Percentiles rank a stretch among this genome's conserved stretches.
These are phyloP conservation scores for Orthosia gracilis DNA, from an alignment of 2,888 invertebrate species.

Conservation along the genomic window DNA sequence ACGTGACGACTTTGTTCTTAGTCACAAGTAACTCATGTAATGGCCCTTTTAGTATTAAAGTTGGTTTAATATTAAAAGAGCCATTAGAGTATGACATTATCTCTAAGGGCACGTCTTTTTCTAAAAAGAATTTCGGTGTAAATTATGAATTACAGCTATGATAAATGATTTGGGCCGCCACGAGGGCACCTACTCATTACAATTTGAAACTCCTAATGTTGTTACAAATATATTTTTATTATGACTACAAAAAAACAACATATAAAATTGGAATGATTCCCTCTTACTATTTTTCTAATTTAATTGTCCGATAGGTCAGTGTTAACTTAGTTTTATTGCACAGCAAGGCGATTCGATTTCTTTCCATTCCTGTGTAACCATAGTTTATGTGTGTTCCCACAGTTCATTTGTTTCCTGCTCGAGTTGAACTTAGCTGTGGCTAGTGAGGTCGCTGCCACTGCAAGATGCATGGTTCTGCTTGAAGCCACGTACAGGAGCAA, in stretches of 20 bases:
- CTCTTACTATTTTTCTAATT: conserved; percentile 1
- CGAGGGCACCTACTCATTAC: too few relatives aligned
- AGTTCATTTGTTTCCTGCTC: conserved; percentile 29
- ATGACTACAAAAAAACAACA: not conserved
- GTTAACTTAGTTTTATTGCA: conserved; percentile 4
- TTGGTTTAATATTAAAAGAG: conserved; percentile 20
- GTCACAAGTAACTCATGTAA: not conserved
- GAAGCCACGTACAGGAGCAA: not conserved
- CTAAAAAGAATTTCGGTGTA: not conserved
- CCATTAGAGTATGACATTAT: conserved; percentile 14
- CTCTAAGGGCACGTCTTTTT: not conserved
- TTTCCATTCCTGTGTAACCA: conserved; percentile 27
- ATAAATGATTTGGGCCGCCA: not conserved
- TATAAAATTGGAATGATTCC: not conserved
- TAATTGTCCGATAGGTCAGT: conserved; percentile 6
- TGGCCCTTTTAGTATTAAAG: not conserved
- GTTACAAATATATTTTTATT: too few relatives aligned
- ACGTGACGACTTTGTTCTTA: conserved; percentile 37
- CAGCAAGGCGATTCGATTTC: conserved; percentile 16
- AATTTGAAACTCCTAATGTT: not conserved
- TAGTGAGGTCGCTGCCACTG: conserved; percentile 1
- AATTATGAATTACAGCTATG: conserved; percentile 1
- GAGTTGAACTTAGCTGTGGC: conserved; percentile 12
- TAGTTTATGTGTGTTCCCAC: conserved; percentile 26
- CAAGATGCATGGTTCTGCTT: conserved; percentile 23